Evolutionary conservation across 2,113 vertebrate genomes (phyloP), one percentile per base, ranked within the genome.

Genomic region (Scortum barcoo): DNA sequence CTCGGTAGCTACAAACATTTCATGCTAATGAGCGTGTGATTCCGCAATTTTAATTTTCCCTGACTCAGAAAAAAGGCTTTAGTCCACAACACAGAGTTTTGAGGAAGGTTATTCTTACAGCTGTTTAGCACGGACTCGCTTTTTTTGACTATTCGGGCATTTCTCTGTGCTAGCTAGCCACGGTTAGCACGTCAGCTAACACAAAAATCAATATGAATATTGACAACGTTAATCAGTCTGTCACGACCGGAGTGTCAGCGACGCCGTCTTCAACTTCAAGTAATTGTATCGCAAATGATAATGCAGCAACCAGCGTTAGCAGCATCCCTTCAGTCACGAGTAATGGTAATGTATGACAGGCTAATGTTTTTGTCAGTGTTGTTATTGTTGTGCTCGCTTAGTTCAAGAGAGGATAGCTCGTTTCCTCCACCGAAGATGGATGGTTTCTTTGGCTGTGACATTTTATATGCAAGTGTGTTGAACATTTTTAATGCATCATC

Each of bases 231-330:
- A 93, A 87, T n/a, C 94, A 95, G 81, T 78, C 93, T 28, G 93
- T 91, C 38, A 89, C 92, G 51, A 89, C 92, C 1, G 94, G 90
- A 76, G 92, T 85, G 11, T 80, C 93, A 28, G 93, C 93, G 4
- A 89, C 94, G 0, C 94, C 93, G n/a, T 93, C 94, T 50, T 92
- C 93, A 63, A 86, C 91, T 57, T 87, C 95, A 51, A 96, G 83
- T 73, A 95, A 95, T 48, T 95, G 94, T 26, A 90, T 94, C 60
- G 82, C 83, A n/a, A 95, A 93, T 63, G 95, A 92, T 40, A 95
- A 76, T 71, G 69, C 90, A 44, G 9, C 91, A 40, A 69, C 86
- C 12, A 94, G 63, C 81, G 88, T 84, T 48, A 92, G 92, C 91
- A 93, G 93, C 85, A 91, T 94, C 78, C 92, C 93, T 7, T 71